Percentiles rank a stretch among this genome's conserved stretches.
Conservation (phyloP, 2,797 vertebrate species). For the Anas acuta region DNA sequence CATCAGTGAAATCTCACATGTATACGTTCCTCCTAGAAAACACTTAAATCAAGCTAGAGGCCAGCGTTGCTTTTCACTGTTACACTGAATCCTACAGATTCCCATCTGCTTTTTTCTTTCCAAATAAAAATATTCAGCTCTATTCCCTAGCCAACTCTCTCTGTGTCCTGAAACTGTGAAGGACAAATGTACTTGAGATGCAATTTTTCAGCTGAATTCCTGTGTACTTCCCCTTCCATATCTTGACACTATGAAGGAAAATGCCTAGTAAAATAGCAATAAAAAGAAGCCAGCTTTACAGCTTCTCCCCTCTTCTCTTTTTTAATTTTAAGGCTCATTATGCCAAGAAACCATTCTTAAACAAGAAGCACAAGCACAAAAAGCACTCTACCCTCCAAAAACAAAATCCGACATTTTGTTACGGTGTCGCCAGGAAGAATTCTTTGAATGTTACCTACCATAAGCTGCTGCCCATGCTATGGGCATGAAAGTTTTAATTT, state of each 20-base stretch:
- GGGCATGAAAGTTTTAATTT: slow-evolving; percentile 94
- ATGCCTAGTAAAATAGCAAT: slow-evolving; percentile 29
- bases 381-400: background rate
- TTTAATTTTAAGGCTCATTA: slow-evolving; percentile 27
- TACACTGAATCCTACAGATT: background rate
- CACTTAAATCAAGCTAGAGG: background rate
- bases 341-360: background rate
- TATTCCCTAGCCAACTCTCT: slow-evolving; percentile 28
- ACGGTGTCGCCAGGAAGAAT: background rate
- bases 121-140: background rate
- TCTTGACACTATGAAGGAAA: slow-evolving; percentile 37
- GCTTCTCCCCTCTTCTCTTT: background rate
- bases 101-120: background rate
- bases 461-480: slow-evolving; percentile 93
- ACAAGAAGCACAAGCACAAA: background rate
- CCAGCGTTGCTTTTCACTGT: background rate
- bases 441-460: slow-evolving; percentile 78
- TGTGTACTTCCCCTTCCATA: slow-evolving; percentile 13
- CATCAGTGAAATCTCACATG: background rate
- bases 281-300: slow-evolving; percentile 27
- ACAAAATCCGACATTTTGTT: background rate
- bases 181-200: slow-evolving; percentile 11
- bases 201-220: slow-evolving; percentile 51
- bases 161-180: slow-evolving; percentile 33
- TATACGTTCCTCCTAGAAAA: background rate